phyloP scores from a whole-genome alignment of 2,888 invertebrate genomes.

The Ophion costatus region DNA sequence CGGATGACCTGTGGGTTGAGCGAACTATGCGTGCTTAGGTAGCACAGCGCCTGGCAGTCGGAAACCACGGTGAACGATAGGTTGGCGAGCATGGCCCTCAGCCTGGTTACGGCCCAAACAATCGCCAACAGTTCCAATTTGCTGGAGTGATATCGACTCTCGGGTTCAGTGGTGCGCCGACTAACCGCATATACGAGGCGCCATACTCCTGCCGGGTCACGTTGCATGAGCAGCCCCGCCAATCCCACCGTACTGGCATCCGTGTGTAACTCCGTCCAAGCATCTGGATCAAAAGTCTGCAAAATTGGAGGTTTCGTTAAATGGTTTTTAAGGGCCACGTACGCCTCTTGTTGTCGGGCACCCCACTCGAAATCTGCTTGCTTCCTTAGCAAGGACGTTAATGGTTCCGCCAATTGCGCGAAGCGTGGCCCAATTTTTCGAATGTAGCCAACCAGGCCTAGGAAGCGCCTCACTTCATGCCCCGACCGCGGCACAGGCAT shows the following conservation, averaged over 20 bases:
- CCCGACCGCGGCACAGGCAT: neutral
- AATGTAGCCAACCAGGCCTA: neutral
- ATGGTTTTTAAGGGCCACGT: constrained; percentile 19
- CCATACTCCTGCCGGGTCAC: constrained; percentile 46
- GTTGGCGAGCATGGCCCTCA: constrained; percentile 23
- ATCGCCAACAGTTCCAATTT: constrained; percentile 56
- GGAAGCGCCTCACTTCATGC: neutral
- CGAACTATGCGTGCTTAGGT: constrained; percentile 25
- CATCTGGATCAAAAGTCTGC: constrained; percentile 38
- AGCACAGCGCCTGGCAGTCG: constrained; percentile 20
- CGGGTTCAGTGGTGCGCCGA: constrained; percentile 68
- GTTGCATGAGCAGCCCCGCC: constrained; percentile 61
- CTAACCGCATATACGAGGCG: constrained; percentile 70
- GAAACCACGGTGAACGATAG: constrained; percentile 53
- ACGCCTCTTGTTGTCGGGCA: constrained; percentile 15
- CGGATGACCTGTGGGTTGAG: constrained; percentile 32
- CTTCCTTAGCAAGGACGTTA: neutral
- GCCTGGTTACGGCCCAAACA: constrained; percentile 31
- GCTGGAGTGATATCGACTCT: constrained; percentile 69
- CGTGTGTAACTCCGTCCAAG: constrained; percentile 49
- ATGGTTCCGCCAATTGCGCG: neutral
- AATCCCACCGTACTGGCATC: constrained; percentile 5
- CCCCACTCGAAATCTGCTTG: constrained; percentile 33
- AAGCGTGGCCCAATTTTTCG: neutral
- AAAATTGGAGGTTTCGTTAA: constrained; percentile 37